Conservation (phyloP, 1,140 invertebrate species). For the Monomorium pharaonis region DNA sequence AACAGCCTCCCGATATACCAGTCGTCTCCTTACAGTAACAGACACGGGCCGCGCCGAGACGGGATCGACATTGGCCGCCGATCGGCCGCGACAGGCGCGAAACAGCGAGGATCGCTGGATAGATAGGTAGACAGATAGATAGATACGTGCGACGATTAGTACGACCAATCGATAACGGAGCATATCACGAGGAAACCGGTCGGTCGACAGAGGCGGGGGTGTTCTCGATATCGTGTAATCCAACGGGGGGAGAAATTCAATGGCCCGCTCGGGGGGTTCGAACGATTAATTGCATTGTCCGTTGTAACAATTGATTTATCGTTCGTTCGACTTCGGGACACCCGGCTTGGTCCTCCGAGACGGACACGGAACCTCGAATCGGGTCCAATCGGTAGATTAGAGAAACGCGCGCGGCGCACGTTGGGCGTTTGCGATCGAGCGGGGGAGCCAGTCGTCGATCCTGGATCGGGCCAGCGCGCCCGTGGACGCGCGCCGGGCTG, state of each 20-base stretch:
- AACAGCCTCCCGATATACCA: conserved; percentile 82
- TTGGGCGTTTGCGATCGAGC: neutral
- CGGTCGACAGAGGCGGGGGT: neutral
- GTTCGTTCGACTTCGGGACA: conserved; percentile 23
- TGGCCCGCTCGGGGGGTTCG: neutral
- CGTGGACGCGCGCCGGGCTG: conserved; percentile 78
- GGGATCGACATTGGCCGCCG: conserved; percentile 22
- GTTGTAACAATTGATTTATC: neutral
- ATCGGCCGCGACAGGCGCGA: conserved; percentile 34
- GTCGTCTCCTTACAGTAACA: conserved; percentile 83
- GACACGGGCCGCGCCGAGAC: conserved; percentile 56
- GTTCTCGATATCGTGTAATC: neutral
- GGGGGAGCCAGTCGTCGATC: conserved; percentile 6
- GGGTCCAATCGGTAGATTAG: conserved; percentile 60
- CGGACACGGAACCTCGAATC: conserved; percentile 29
- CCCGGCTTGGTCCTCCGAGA: neutral
- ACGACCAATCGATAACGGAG: conserved; percentile 48
- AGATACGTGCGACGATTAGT: conserved; percentile 36
- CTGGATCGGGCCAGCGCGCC: conserved; percentile 42
- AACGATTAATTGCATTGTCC: neutral
- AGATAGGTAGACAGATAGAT: no score
- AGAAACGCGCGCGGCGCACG: conserved; percentile 11
- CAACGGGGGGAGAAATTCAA: neutral
- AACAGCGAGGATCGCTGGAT: neutral
- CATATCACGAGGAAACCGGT: conserved; percentile 35